These are phyloP conservation scores for Gnathonemus echidnorhynchus DNA, from an alignment of 2,113 vertebrate species.

Conservation along the genomic window DNA sequence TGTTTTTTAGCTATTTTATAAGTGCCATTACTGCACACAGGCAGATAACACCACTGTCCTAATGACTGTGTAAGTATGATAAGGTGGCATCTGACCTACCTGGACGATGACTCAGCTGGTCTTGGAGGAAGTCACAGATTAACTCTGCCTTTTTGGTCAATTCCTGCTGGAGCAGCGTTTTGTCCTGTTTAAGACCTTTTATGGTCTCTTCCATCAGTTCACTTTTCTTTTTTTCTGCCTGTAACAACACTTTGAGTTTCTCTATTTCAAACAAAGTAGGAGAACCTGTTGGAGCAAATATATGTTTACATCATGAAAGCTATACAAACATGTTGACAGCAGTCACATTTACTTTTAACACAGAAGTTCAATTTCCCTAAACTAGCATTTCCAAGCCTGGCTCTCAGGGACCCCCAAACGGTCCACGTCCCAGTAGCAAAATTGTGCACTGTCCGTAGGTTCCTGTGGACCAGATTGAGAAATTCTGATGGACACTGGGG, in stretches of 20 bases:
- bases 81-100: conserved; percentile 24
- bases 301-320: neutral
- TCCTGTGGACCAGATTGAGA: neutral
- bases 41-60: neutral
- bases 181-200: conserved; percentile 51
- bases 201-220: conserved; percentile 47
- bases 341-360: neutral
- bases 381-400: neutral
- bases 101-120: conserved; percentile 42
- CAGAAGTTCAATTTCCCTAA: neutral
- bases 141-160: conserved; percentile 51
- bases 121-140: conserved; percentile 55
- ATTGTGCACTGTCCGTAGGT: neutral
- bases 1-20: neutral
- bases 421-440: neutral
- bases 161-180: conserved; percentile 53
- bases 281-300: conserved; percentile 15
- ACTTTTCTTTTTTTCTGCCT: conserved; percentile 42
- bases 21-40: neutral
- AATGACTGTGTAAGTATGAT: neutral
- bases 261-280: conserved; percentile 39
- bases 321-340: neutral
- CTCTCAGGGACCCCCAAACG: too few species aligned
- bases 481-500: neutral
- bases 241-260: conserved; percentile 40